phyloP scores from a whole-genome alignment of 2,113 vertebrate species.

The Cynocephalus volans region DNA sequence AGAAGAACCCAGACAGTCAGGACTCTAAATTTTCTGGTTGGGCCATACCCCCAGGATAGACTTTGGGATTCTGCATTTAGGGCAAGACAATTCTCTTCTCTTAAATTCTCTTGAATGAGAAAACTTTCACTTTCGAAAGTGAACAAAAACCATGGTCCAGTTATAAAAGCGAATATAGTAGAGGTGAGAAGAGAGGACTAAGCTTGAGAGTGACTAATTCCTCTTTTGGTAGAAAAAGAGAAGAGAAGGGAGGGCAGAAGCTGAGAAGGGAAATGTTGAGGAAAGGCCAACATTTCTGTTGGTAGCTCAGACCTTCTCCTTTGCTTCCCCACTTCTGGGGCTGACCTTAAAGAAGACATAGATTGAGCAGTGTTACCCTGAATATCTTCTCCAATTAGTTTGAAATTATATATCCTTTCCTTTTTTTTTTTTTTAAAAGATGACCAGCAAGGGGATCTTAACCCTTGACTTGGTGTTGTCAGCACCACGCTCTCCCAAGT shows the following conservation, averaged over 20 bases:
- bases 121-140: constrained; percentile 4
- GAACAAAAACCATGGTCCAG: constrained; percentile 26
- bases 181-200: neutral
- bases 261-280: neutral
- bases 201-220: neutral
- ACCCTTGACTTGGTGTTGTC: too few relatives aligned
- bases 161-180: neutral
- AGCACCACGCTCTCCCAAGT: too few relatives aligned
- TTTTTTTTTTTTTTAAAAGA: too few relatives aligned
- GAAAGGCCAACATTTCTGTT: neutral
- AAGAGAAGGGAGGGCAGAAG: neutral
- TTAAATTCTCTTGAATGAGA: neutral
- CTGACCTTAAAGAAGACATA: neutral
- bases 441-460: too few relatives aligned
- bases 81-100: constrained; percentile 24
- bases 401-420: neutral
- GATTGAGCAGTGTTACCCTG: neutral
- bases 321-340: neutral
- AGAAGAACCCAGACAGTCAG: neutral
- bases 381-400: neutral
- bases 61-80: constrained; percentile 15
- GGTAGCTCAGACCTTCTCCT: neutral
- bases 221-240: neutral
- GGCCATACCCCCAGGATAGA: neutral
- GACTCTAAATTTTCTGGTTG: constrained; percentile 5